Conservation (phyloP, 2,113 vertebrate species). For the Rhinichthys klamathensis region DNA sequence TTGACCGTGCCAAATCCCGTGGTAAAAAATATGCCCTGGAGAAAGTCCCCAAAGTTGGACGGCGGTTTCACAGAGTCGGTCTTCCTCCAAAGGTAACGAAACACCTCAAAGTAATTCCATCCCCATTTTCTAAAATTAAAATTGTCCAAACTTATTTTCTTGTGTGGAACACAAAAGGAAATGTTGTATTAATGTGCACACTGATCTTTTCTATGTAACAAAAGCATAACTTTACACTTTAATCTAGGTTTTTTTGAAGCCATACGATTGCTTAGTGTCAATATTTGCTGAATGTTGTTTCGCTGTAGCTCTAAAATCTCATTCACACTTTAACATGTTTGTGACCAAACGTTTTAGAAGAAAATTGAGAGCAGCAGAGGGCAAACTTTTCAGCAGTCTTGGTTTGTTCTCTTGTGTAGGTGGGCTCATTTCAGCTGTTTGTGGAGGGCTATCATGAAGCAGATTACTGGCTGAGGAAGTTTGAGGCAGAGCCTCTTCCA, state of each 20-base stretch:
- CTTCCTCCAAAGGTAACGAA: conserved; percentile 92
- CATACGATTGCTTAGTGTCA: background rate
- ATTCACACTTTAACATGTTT: background rate
- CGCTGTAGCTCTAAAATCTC: background rate
- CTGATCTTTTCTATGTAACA: background rate
- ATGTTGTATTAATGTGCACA: background rate
- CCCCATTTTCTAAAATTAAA: too few species aligned
- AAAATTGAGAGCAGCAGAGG: background rate
- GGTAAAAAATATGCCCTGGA: conserved; percentile 97
- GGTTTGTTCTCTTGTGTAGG: conserved; percentile 69
- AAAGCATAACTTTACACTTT: background rate
- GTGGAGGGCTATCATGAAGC: conserved; percentile 96
- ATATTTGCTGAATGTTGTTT: background rate
- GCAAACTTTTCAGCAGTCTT: background rate
- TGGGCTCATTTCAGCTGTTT: conserved; percentile 97
- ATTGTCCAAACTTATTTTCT: too few species aligned
- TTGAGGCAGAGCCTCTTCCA: conserved; percentile 93
- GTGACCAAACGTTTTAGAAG: background rate
- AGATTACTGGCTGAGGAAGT: conserved; percentile 94
- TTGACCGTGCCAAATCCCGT: conserved; percentile 94
- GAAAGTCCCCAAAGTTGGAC: conserved; percentile 95
- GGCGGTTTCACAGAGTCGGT: conserved; percentile 94
- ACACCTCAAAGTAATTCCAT: background rate
- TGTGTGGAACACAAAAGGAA: background rate
- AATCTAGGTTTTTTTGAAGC: background rate